phyloP scores from a whole-genome alignment of 2,888 invertebrate species.

The Nephrotoma flavescens region DNA sequence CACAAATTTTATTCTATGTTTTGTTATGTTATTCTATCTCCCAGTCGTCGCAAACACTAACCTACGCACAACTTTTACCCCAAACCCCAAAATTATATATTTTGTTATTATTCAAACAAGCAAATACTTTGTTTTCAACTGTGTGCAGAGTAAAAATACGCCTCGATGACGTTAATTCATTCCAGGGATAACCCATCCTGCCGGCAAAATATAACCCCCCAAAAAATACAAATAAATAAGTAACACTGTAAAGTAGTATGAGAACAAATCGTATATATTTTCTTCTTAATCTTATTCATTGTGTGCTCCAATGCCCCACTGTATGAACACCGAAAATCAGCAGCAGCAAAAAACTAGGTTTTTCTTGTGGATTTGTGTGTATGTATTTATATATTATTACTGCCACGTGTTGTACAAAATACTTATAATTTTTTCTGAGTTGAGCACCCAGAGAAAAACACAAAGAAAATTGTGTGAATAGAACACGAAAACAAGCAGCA shows the following conservation, averaged over 20 bases:
- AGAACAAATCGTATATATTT: neutral
- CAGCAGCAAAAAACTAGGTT: neutral
- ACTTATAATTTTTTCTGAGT: neutral
- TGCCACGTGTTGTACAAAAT: neutral
- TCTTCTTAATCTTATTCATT: slow-evolving; percentile 1
- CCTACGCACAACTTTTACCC: neutral
- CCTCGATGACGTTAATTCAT: neutral
- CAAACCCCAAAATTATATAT: neutral
- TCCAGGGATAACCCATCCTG: neutral
- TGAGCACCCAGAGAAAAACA: neutral
- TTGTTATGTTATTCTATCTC: neutral
- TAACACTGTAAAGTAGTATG: neutral
- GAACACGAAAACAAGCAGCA: neutral
- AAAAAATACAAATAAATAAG: neutral
- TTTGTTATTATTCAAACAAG: neutral
- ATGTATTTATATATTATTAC: neutral
- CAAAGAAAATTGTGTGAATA: neutral
- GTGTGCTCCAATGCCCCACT: slow-evolving; percentile 1
- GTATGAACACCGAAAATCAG: neutral
- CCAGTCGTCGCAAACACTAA: neutral
- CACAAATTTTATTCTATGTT: neutral
- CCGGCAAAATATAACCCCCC: neutral
- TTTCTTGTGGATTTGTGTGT: neutral
- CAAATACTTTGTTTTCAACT: neutral
- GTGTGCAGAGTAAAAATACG: neutral